Evolutionary conservation across 2,113 vertebrate genomes (phyloP), one percentile per base, ranked within the genome.

Genomic region (Platysternon megacephalum): DNA sequence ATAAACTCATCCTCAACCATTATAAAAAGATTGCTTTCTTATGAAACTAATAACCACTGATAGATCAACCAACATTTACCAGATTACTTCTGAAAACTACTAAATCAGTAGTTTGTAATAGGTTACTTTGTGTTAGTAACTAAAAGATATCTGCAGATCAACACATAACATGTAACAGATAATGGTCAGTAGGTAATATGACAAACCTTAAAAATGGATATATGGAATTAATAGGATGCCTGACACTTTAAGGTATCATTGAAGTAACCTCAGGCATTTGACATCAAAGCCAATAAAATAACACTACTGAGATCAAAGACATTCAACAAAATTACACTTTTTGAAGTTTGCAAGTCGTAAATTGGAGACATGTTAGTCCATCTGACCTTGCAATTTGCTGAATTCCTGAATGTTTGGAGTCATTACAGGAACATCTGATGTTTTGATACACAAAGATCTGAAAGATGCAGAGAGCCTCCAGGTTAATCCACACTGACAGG

Each of bases 261-360:
- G 53, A 76, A 58, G 4, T 46, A 95, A 39, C 72, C 84, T 17
- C 11, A 48, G 1, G 9, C 46, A 91, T 94, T 80, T 61, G 68
- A 76, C 78, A 95, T 93, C 92, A 97, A 94, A 97, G 52, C 56
- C 19, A 74, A 87, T 24, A 55, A 56, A 85, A 86, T 72, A 68
- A 17, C 72, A 53, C 90, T 51, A 24, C 0, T 17, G 92, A 85
- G 94, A 96, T 96, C 93, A 96, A 96, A 96, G 82, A 24, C 52
- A 86, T 46, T 26, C 44, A 65, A 88, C 19, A 89, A 95, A 68
- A 95, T 84, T 90, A 46, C 28, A n/a, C 44, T 51, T 85, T 96
- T 85, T 93, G 65, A 98, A 96, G 85, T 82, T 90, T 56, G 24
- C 88, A 85, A 92, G 61, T 86, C 85, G 74, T 91, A 87, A 93